Evolutionary conservation across 2,797 vertebrate genomes (phyloP).

Genomic region (Synaphobranchus kaupii): DNA sequence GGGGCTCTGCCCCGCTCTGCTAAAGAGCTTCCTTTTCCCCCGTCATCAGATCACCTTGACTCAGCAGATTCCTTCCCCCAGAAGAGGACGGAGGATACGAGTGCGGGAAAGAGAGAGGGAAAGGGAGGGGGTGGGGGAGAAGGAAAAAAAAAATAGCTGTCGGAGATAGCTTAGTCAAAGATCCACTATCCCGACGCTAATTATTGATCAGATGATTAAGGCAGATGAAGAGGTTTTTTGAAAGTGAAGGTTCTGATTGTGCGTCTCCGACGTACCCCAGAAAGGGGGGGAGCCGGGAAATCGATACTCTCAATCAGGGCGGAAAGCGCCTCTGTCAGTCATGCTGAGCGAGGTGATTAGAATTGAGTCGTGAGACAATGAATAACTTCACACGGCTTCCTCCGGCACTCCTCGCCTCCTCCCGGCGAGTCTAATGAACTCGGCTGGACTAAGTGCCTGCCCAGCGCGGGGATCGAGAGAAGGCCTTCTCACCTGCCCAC

Average conservation of each 20-base stretch:
- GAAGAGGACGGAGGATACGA: constrained; percentile 10
- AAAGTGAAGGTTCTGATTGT: constrained; percentile 88
- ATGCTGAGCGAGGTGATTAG: constrained; percentile 81
- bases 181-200: constrained; percentile 82
- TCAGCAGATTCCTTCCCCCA: constrained; percentile 86
- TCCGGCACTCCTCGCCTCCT: constrained; percentile 67
- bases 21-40: constrained; percentile 72
- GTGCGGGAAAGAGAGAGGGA: background rate
- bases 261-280: constrained; percentile 78
- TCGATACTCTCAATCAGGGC: constrained; percentile 84
- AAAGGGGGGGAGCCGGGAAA: constrained; percentile 70
- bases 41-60: constrained; percentile 84
- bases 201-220: constrained; percentile 97
- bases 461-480: background rate
- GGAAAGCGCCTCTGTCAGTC: constrained; percentile 81
- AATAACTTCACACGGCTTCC: constrained; percentile 76
- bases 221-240: constrained; percentile 92
- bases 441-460: constrained; percentile 52
- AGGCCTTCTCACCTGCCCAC: constrained; percentile 24
- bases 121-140: constrained; percentile 37
- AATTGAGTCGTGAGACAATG: constrained; percentile 84
- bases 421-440: constrained; percentile 77
- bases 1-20: constrained; percentile 68
- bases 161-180: constrained; percentile 79
- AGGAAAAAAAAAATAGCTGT: constrained; percentile 78